Base-by-base conservation (phyloP, 2,888 invertebrate species). In the Lasioglossum figueresi region DNA sequence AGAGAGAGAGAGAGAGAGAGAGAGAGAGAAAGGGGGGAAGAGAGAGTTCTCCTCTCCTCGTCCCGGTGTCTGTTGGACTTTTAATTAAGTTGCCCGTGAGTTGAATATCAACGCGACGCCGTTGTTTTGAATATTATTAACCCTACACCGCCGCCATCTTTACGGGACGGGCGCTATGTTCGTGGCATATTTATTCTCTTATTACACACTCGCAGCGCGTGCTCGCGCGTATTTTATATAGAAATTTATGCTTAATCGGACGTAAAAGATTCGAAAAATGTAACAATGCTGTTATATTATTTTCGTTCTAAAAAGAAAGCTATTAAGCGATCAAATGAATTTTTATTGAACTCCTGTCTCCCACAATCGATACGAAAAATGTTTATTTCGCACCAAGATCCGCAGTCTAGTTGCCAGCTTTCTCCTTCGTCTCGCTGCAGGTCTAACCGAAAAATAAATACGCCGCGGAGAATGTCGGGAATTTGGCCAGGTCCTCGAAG, bases 11-110 rank as follows among this genome's bases (percentile, higher is more conserved):
- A 23, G 27, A 59, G 27, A n/a, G n/a, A n/a, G n/a, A 52, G 48
- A n/a, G 23, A 52, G 23, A 23, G 23, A 48, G 48, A 48, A n/a
- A n/a, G n/a, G n/a, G n/a, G n/a, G n/a, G n/a, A n/a, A n/a, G 16
- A 16, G 45, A 59, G 59, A 59, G 27, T 10, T 23, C 52, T 52
- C 23, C 23, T 52, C 27, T 68, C 80, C 19, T 34, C 40, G 66
- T 31, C 52, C 73, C 59, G 45, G 59, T 6, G 43, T 12, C 59
- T n/a, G 23, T n/a, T n/a, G 12, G 48, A 74, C 37, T 56, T 56
- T 56, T 74, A 74, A 74, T 74, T 74, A 56, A 74, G n/a, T 74
- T 37, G 37, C 16, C 19, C 74, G 56, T 59, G 74, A 74, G 56
- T 8, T 56, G 74, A 74, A 56, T 56, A 56, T n/a, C 37, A 59